phyloP scores from a whole-genome alignment of 2,113 vertebrate genomes.

The Psettodes erumei region DNA sequence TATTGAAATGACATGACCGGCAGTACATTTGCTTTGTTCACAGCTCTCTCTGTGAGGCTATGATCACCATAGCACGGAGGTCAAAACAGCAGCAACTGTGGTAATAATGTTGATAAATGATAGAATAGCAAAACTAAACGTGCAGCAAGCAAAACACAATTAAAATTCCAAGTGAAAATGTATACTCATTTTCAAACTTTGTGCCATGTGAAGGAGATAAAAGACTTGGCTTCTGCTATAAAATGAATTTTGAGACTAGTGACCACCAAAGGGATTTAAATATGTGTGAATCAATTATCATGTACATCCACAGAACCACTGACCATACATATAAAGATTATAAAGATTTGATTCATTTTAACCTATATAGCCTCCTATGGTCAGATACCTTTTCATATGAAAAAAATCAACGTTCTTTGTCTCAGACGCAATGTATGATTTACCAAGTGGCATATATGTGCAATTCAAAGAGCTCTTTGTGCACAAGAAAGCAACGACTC shows the following conservation, averaged over 20 bases:
- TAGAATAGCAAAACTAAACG: too few relatives aligned
- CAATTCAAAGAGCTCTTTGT: slow-evolving; percentile 4
- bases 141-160: not conserved
- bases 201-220: not conserved
- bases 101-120: not conserved
- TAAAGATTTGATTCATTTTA: not conserved
- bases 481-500: slow-evolving; percentile 33
- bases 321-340: not conserved
- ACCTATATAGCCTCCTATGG: not conserved
- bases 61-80: not conserved
- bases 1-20: not conserved
- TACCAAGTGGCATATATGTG: slow-evolving; percentile 16
- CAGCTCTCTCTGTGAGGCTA: not conserved
- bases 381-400: slow-evolving; percentile 12
- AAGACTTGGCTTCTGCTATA: too few relatives aligned
- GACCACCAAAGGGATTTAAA: not conserved
- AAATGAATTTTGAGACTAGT: not conserved
- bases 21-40: too few relatives aligned
- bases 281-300: not conserved
- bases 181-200: not conserved
- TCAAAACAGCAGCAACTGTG: not conserved
- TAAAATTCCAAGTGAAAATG: not conserved
- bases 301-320: not conserved
- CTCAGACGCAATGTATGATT: slow-evolving; percentile 9
- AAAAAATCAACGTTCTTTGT: slow-evolving; percentile 13